Conservation (phyloP, 1,140 invertebrate genomes). For the Brachionus manjavacas region DNA sequence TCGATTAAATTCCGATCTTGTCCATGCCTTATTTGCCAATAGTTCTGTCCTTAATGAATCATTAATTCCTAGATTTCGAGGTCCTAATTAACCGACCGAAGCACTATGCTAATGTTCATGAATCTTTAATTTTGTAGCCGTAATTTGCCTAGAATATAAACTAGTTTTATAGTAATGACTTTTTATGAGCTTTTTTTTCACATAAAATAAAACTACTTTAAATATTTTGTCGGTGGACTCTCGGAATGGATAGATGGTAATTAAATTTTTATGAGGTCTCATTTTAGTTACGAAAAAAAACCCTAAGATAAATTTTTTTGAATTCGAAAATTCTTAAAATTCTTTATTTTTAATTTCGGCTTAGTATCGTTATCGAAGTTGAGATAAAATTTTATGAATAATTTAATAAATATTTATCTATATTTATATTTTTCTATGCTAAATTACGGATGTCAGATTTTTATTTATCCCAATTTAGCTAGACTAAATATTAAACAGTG, state of each 20-base stretch:
- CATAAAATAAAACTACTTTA: background rate
- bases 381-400: conserved; percentile 1
- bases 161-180: background rate
- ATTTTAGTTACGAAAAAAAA: background rate
- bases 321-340: background rate
- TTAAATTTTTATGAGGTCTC: background rate
- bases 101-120: background rate
- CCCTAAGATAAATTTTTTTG: background rate
- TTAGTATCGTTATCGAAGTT: background rate
- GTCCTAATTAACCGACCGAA: background rate
- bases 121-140: background rate
- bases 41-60: background rate
- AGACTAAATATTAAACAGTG: background rate
- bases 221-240: background rate
- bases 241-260: background rate
- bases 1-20: background rate
- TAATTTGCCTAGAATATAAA: background rate
- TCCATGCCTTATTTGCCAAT: background rate
- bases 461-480: background rate
- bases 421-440: background rate
- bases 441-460: background rate
- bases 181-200: background rate
- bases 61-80: background rate
- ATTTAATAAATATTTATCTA: conserved; percentile 8
- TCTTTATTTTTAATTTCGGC: background rate